Percentiles rank a stretch among this genome's conserved stretches.
These are phyloP conservation scores for Echeneis naucrates DNA, from an alignment of 2,797 vertebrate species.

Conservation along the genomic window DNA sequence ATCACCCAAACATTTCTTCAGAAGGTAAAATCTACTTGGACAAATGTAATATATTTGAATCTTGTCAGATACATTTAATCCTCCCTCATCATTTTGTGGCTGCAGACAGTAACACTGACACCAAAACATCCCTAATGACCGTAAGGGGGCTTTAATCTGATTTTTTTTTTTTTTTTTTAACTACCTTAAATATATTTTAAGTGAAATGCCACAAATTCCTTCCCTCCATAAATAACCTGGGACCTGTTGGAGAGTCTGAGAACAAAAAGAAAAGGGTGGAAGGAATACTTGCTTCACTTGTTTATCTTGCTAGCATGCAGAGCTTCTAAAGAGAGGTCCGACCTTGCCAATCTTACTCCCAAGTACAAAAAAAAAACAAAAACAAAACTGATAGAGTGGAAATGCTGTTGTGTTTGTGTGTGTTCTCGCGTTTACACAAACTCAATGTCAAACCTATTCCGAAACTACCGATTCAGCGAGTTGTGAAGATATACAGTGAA, in stretches of 20 bases:
- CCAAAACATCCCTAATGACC: not conserved
- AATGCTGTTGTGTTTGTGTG: constrained; percentile 6
- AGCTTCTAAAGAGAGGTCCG: constrained; percentile 29
- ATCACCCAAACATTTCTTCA: too few species aligned
- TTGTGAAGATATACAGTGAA: constrained; percentile 60
- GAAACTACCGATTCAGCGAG: constrained; percentile 76
- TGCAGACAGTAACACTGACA: too few species aligned
- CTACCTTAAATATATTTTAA: too few species aligned
- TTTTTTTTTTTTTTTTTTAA: not conserved
- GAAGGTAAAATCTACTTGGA: too few species aligned
- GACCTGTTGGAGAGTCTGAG: not conserved
- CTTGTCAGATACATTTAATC: not conserved
- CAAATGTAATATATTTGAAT: too few species aligned
- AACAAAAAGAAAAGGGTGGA: constrained; percentile 10
- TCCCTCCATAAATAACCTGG: too few species aligned
- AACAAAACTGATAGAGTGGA: not conserved
- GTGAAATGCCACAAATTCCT: too few species aligned
- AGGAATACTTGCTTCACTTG: not conserved
- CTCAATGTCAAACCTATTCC: constrained; percentile 78
- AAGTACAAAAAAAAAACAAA: constrained; percentile 6
- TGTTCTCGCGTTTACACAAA: constrained; percentile 40
- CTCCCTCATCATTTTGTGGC: too few species aligned
- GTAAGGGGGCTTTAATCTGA: not conserved
- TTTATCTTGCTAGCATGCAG: constrained; percentile 18
- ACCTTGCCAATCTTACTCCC: constrained; percentile 27